Percentiles rank a stretch among this genome's conserved stretches.
Evolutionary conservation across 2,888 invertebrate species (phyloP).

Genomic region (Galerucella nymphaeae): DNA sequence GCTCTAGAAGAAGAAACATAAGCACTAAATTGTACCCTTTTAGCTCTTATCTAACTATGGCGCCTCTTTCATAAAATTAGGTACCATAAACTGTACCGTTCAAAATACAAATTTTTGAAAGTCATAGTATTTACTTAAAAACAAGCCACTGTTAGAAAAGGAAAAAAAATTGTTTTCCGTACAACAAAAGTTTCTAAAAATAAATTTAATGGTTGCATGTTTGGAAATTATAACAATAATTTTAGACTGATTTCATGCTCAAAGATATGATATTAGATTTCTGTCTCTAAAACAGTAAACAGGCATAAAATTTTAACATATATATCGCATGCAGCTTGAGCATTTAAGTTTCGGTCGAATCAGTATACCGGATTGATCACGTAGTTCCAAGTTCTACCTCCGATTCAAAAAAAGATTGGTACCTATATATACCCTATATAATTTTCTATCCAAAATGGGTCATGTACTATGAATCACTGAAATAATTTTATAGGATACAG

Average conservation of each 20-base stretch:
- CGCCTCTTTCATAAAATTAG: slow-evolving; percentile 10
- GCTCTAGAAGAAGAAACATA: not conserved
- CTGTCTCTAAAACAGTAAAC: not conserved
- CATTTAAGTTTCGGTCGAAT: not conserved
- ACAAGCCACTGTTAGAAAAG: too few relatives aligned
- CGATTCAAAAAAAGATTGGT: too few relatives aligned
- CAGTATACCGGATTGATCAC: not conserved
- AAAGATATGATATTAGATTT: not conserved
- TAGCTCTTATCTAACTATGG: slow-evolving; percentile 7
- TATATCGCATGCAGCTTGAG: not conserved
- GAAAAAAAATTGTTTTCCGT: not conserved
- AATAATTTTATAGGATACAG: too few relatives aligned
- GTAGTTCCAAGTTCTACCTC: too few relatives aligned
- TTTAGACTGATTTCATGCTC: not conserved
- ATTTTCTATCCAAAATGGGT: too few relatives aligned
- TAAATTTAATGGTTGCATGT: not conserved
- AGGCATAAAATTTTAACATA: not conserved
- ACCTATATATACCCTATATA: too few relatives aligned
- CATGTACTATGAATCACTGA: too few relatives aligned
- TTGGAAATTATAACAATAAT: not conserved
- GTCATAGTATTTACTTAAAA: not conserved
- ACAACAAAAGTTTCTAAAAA: not conserved
- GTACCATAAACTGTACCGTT: slow-evolving; percentile 4
- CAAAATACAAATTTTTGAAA: slow-evolving; percentile 1
- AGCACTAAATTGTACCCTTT: slow-evolving; percentile 11